Base-by-base conservation (phyloP, 2,888 invertebrate genomes). In the Sipunculus nudus region DNA sequence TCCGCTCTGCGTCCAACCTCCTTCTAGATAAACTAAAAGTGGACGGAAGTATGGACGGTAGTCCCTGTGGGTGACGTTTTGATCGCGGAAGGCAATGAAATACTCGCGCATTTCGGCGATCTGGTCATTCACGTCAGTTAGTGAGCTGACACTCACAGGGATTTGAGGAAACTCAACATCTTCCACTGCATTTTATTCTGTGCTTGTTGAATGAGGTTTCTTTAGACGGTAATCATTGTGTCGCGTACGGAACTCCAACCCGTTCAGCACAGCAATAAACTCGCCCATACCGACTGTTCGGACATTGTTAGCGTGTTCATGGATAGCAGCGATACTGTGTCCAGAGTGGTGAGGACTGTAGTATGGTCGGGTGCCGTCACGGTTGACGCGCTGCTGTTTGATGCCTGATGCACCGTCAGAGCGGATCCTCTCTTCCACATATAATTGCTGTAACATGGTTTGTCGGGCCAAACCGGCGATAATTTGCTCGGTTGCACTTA, bases 31-130 rank as follows among this genome's bases (percentile, higher is more conserved):
- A 43, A 76, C 75, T 21, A 78, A 49, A n/a, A 70, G 62, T 0
- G 78, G 73, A 49, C 74, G 75, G 63, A 78, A 78, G 64, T 76
- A 78, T 10, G 67, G 66, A 29, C 64, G 53, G 65, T 76, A 78
- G 53, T 77, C 72, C 41, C 74, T 52, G 16, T 61, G 59, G 0
- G 61, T 49, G 16, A 52, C 47, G 54, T 78, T 63, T 43, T 77
- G 76, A 10, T 70, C 58, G 39, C 67, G 65, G 68, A 74, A 79
- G 1, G 78, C 78, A 53, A 72, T 73, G 62, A 78, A 79, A 63
- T 75, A 79, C 43, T 74, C 64, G 10, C 71, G 63, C 77, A 79
- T 73, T 57, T 79, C 78, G 16, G 35, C 59, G 6, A 54, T 26
- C 54, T 54, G 54, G 13, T 47, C 54, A 6, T 8, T n/a, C 75